phyloP scores from a whole-genome alignment of 2,113 vertebrate genomes.

The Megaleporinus macrocephalus region DNA sequence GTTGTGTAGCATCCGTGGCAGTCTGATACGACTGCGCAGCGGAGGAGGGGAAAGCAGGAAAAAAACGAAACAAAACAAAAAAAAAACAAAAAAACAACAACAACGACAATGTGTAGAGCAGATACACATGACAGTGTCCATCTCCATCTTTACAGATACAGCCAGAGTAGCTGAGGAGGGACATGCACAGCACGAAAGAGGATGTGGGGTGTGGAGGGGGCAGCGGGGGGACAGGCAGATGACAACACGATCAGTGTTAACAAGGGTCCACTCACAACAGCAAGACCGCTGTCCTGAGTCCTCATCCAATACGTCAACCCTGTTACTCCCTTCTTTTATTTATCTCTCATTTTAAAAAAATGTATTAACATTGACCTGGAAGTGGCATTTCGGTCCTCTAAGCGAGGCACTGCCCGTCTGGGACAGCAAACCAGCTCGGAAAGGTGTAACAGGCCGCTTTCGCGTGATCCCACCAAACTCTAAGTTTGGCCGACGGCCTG shows the following conservation, averaged over 20 bases:
- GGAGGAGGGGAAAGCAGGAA: constrained; percentile 74
- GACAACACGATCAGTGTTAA: neutral
- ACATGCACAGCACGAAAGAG: neutral
- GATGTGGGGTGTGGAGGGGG: neutral
- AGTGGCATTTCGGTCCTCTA: neutral
- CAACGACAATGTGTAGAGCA: constrained; percentile 74
- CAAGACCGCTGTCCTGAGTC: neutral
- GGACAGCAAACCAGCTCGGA: constrained; percentile 5
- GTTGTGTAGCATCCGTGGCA: constrained; percentile 92
- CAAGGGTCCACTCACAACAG: constrained; percentile 10
- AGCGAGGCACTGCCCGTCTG: neutral
- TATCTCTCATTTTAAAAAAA: neutral
- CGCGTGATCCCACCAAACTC: neutral
- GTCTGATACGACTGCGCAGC: constrained; percentile 93
- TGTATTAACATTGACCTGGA: neutral
- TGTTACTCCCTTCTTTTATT: neutral
- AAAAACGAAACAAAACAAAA: constrained; percentile 82
- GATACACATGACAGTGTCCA: constrained; percentile 68
- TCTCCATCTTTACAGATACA: constrained; percentile 56
- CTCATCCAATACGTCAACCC: neutral
- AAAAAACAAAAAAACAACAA: constrained; percentile 74
- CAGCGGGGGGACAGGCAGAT: neutral
- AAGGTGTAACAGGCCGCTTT: neutral
- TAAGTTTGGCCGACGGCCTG: constrained; percentile 17
- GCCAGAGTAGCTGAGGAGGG: neutral